These are phyloP conservation scores for Hepsetus odoe DNA, from an alignment of 2,113 vertebrate genomes.

Conservation along the genomic window DNA sequence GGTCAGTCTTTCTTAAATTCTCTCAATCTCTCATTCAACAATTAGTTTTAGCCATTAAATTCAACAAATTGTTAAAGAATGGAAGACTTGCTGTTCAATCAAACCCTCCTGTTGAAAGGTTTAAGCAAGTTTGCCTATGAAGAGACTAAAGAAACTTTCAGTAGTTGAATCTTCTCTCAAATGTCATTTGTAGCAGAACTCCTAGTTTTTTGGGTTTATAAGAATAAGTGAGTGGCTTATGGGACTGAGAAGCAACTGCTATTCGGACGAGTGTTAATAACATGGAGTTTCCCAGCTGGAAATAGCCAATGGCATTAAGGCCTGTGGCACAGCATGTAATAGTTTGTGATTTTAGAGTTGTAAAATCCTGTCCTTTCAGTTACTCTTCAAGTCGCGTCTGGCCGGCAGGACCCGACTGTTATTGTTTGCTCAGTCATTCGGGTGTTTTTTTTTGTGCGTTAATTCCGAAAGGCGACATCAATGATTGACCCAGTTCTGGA, in stretches of 20 bases:
- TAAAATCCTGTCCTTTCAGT: conserved; percentile 4
- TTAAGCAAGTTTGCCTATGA: too few relatives aligned
- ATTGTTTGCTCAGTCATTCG: conserved; percentile 13
- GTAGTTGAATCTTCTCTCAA: too few relatives aligned
- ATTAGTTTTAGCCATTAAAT: too few relatives aligned
- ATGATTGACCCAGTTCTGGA: conserved; percentile 32
- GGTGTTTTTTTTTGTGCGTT: conserved; percentile 19
- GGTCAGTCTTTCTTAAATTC: too few relatives aligned
- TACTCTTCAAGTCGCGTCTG: background rate
- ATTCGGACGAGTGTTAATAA: background rate
- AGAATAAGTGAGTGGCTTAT: too few relatives aligned
- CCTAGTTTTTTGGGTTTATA: too few relatives aligned
- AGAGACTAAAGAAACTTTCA: too few relatives aligned
- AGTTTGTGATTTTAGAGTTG: background rate
- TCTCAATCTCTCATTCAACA: too few relatives aligned
- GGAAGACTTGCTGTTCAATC: too few relatives aligned
- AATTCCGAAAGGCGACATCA: conserved; percentile 31
- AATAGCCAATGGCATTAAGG: background rate
- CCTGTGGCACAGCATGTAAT: background rate
- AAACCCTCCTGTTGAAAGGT: too few relatives aligned
- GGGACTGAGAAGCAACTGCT: background rate
- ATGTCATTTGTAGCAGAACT: too few relatives aligned
- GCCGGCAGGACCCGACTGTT: background rate
- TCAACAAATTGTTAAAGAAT: too few relatives aligned
- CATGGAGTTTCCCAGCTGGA: background rate